Percentiles rank a stretch among this genome's conserved stretches.
These are phyloP conservation scores for Laspeyria flexula DNA, from an alignment of 2,888 invertebrate genomes.

Conservation along the genomic window DNA sequence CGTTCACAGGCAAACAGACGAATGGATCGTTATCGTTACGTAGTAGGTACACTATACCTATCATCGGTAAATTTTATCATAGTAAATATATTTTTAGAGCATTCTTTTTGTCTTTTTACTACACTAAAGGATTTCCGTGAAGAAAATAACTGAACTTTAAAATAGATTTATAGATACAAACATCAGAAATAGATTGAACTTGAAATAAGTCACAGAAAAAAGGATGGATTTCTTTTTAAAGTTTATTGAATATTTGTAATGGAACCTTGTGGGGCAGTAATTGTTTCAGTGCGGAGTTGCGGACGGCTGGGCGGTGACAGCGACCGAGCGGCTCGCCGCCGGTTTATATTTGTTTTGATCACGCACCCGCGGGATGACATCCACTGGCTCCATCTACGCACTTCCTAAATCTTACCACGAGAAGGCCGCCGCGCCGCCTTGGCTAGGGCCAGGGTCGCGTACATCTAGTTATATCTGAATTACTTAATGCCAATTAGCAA, in stretches of 20 bases:
- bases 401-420: constrained; percentile 57
- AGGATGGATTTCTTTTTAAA: background rate
- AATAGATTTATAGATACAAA: background rate
- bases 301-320: constrained; percentile 46
- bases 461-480: constrained; percentile 33
- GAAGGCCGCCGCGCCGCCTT: constrained; percentile 39
- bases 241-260: constrained; percentile 2
- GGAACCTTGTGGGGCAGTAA: constrained; percentile 6
- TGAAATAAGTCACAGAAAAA: constrained; percentile 4
- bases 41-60: background rate
- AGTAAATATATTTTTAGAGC: background rate
- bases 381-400: constrained; percentile 47
- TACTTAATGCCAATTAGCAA: constrained; percentile 26
- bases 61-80: constrained; percentile 1
- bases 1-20: background rate
- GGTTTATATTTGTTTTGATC: constrained; percentile 70
- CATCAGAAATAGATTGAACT: constrained; percentile 4
- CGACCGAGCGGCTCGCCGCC: constrained; percentile 45
- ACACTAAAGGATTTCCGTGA: background rate
- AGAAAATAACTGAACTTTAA: background rate
- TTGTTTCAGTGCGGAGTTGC: constrained; percentile 9
- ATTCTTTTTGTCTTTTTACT: background rate
- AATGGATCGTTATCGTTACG: background rate
- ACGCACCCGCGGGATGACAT: constrained; percentile 62
- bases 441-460: constrained; percentile 44